Percentiles rank a stretch among this genome's conserved stretches.
These are phyloP conservation scores for Tragelaphus imberbis DNA, from an alignment of 2,113 vertebrate species.

Conservation along the genomic window DNA sequence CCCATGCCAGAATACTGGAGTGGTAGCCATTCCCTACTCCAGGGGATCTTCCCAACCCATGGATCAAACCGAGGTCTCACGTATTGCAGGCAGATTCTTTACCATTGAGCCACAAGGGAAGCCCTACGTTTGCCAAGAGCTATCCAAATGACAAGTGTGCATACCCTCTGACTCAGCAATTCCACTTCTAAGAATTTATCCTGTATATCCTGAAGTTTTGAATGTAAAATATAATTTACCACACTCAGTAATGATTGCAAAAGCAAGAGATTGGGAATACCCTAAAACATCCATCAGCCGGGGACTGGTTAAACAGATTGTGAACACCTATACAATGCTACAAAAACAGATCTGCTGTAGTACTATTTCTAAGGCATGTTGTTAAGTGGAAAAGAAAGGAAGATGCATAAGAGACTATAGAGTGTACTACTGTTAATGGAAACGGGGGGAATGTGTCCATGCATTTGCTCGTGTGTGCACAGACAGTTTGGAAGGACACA, in stretches of 20 bases:
- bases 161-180: neutral
- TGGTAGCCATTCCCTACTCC: neutral
- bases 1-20: neutral
- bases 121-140: neutral
- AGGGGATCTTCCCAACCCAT: neutral
- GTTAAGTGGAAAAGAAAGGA: neutral
- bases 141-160: neutral
- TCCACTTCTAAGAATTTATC: neutral
- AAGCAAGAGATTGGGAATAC: neutral
- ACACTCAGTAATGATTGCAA: neutral
- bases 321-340: neutral
- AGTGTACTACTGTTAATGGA: neutral
- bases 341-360: neutral
- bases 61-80: neutral
- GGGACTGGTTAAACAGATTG: neutral
- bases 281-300: neutral
- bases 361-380: neutral
- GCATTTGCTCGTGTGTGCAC: rapidly evolving
- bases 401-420: neutral
- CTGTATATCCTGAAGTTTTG: neutral
- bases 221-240: neutral
- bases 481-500: neutral
- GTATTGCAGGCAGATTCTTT: neutral
- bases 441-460: rapidly evolving
- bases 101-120: neutral